Percentiles rank a stretch among this genome's conserved stretches.
Evolutionary conservation across 2,113 vertebrate genomes (phyloP).

Genomic region (Connochaetes taurinus): DNA sequence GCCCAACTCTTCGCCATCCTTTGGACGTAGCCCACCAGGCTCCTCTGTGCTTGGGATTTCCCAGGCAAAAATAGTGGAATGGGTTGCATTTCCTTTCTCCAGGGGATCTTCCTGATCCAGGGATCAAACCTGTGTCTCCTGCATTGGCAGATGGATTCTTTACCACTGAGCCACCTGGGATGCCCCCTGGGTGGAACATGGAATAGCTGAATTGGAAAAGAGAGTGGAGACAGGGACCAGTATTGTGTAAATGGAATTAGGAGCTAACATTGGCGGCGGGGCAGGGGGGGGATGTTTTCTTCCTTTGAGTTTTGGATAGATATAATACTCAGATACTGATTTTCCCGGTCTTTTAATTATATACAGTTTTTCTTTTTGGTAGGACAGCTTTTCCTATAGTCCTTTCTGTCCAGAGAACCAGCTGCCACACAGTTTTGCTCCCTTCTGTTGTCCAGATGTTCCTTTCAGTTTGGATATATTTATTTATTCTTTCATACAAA

Average conservation of each 20-base stretch:
- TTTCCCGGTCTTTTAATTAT: background rate
- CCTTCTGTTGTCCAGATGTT: background rate
- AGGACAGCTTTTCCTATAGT: background rate
- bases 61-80: background rate
- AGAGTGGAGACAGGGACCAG: background rate
- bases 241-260: background rate
- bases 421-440: background rate
- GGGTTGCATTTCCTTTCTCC: background rate
- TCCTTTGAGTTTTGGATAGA: background rate
- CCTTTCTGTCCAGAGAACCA: background rate
- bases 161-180: background rate
- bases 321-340: background rate
- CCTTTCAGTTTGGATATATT: constrained; percentile 1
- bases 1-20: background rate
- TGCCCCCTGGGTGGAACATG: background rate
- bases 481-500: background rate
- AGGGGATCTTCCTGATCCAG: background rate
- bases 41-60: background rate
- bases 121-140: background rate
- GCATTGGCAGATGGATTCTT: background rate
- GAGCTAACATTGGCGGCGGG: background rate
- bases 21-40: background rate
- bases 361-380: background rate
- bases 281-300: background rate
- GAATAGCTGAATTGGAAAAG: background rate